Conservation (phyloP, 2,113 vertebrate genomes). For the Xenopus borealis region DNA sequence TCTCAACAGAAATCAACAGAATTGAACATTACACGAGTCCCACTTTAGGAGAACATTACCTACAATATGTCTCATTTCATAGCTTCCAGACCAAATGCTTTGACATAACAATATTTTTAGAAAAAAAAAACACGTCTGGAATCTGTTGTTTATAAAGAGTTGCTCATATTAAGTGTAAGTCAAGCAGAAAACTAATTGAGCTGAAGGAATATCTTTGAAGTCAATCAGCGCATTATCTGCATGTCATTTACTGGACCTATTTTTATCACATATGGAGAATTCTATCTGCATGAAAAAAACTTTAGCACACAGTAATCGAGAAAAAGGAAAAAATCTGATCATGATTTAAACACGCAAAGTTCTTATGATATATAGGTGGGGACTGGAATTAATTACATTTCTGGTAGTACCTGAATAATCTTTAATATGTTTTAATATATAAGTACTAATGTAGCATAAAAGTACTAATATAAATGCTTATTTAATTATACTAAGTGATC, state of each 20-base stretch:
- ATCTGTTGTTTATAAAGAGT: conserved; percentile 11
- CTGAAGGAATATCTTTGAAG: conserved; percentile 18
- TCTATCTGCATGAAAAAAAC: not conserved
- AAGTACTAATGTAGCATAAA: not conserved
- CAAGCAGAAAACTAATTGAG: conserved; percentile 20
- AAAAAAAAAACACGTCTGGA: not conserved
- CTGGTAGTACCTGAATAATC: too few species aligned
- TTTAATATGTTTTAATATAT: not conserved
- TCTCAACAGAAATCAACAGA: not conserved
- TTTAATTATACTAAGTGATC: too few species aligned
- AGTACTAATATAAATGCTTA: not conserved
- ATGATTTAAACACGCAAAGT: not conserved
- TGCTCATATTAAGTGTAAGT: conserved; percentile 12
- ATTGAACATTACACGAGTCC: not conserved
- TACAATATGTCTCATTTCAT: conserved; percentile 2
- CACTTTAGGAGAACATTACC: not conserved
- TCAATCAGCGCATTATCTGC: conserved; percentile 15
- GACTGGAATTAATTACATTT: not conserved
- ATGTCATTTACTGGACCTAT: conserved; percentile 2
- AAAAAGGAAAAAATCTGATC: too few species aligned
- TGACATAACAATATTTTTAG: conserved; percentile 6
- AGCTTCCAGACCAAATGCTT: not conserved
- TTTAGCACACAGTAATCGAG: not conserved
- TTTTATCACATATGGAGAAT: conserved; percentile 11
- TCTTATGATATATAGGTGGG: too few species aligned